These are phyloP conservation scores for Hippoglossus stenolepis DNA, from an alignment of 2,113 vertebrate species.

Conservation along the genomic window DNA sequence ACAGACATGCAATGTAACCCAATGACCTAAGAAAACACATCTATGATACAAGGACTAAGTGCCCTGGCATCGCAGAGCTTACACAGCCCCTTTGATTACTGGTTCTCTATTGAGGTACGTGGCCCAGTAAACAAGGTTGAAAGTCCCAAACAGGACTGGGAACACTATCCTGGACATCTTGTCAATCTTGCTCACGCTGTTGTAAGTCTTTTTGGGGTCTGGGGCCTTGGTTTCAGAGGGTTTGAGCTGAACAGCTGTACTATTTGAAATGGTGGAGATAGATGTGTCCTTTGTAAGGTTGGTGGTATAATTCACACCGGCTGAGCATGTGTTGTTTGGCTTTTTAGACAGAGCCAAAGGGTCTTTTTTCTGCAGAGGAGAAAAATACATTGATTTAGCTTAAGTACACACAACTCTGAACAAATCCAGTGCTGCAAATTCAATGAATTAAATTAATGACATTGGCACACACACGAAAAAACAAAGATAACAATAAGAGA, in stretches of 20 bases:
- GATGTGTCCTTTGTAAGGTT: slow-evolving; percentile 92
- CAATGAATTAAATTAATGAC: not conserved
- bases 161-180: slow-evolving; percentile 99
- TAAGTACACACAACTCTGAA: not conserved
- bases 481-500: not conserved
- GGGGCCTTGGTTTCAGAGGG: slow-evolving; percentile 86
- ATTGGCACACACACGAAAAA: too few relatives aligned
- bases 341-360: slow-evolving; percentile 89
- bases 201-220: slow-evolving; percentile 98
- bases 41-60: slow-evolving; percentile 81
- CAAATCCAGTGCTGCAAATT: not conserved
- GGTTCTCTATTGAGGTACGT: slow-evolving; percentile 98
- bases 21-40: slow-evolving; percentile 70
- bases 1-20: slow-evolving; percentile 87
- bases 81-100: slow-evolving; percentile 89
- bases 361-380: slow-evolving; percentile 90
- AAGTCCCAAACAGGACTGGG: slow-evolving; percentile 95
- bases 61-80: slow-evolving; percentile 80
- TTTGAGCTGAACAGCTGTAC: slow-evolving; percentile 86
- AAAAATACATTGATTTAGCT: slow-evolving; percentile 15
- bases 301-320: slow-evolving; percentile 88
- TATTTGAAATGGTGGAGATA: slow-evolving; percentile 89
- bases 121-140: slow-evolving; percentile 99
- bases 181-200: slow-evolving; percentile 99
- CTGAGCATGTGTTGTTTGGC: slow-evolving; percentile 88